phyloP scores from a whole-genome alignment of 1,140 invertebrate species.

The Heliothis virescens region DNA sequence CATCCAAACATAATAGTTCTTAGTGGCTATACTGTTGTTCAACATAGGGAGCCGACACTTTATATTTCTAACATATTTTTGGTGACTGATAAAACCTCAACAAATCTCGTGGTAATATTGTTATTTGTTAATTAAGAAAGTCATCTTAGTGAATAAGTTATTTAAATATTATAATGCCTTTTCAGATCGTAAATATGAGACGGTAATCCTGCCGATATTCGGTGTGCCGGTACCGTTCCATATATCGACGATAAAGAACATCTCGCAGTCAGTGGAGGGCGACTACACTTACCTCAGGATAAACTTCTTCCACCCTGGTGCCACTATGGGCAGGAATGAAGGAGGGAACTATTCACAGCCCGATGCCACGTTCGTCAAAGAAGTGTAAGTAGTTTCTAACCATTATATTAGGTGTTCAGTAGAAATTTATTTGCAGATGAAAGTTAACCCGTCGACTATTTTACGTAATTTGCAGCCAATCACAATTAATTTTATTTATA shows the following conservation, averaged over 20 bases:
- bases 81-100: too few species aligned
- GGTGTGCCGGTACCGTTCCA: constrained; percentile 99
- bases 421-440: too few species aligned
- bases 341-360: constrained; percentile 96
- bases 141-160: too few species aligned
- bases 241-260: constrained; percentile 99
- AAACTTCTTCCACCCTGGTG: constrained; percentile 99
- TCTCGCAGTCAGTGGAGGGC: constrained; percentile 99
- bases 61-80: too few species aligned
- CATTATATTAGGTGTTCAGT: too few species aligned
- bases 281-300: constrained; percentile 99
- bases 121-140: too few species aligned
- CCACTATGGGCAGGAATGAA: constrained; percentile 97
- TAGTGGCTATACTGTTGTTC: not conserved
- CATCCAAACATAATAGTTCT: not conserved
- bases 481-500: constrained; percentile 28
- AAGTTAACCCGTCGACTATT: not conserved
- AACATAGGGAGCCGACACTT: too few species aligned
- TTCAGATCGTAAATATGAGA: constrained; percentile 98
- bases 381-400: constrained; percentile 93
- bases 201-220: constrained; percentile 98
- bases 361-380: constrained; percentile 98
- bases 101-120: too few species aligned
- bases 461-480: not conserved
- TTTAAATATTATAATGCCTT: constrained; percentile 52